Evolutionary conservation across 2,888 invertebrate species (phyloP).

Genomic region (Cheilosia variabilis): DNA sequence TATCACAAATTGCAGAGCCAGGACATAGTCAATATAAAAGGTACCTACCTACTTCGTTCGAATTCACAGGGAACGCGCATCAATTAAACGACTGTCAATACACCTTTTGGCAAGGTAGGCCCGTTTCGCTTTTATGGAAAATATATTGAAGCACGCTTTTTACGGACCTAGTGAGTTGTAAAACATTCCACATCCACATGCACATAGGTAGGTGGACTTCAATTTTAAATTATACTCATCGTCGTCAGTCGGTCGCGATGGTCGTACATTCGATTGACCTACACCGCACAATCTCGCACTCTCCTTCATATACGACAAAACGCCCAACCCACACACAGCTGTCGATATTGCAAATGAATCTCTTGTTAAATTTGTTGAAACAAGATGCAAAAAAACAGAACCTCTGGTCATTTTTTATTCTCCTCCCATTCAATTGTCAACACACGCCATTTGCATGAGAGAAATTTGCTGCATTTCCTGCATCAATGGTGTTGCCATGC

Average conservation of each 20-base stretch:
- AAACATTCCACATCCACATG: slow-evolving; percentile 13
- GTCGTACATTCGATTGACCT: not conserved
- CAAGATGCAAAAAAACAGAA: slow-evolving; percentile 46
- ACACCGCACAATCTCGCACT: not conserved
- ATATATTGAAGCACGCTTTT: slow-evolving; percentile 48
- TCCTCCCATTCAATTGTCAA: slow-evolving; percentile 60
- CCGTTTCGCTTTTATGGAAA: slow-evolving; percentile 35
- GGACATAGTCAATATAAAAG: slow-evolving; percentile 33
- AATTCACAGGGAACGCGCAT: slow-evolving; percentile 25
- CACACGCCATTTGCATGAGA: slow-evolving; percentile 39
- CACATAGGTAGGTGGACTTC: slow-evolving; percentile 2
- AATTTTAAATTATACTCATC: slow-evolving; percentile 47
- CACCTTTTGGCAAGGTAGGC: slow-evolving; percentile 55
- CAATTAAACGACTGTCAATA: slow-evolving; percentile 62
- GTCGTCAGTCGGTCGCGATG: not conserved
- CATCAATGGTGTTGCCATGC: slow-evolving; percentile 24
- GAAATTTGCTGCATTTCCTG: slow-evolving; percentile 46
- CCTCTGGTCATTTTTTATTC: slow-evolving; percentile 23
- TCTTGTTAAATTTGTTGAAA: slow-evolving; percentile 64
- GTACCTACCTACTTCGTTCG: not conserved
- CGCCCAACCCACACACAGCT: not conserved
- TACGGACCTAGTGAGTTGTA: slow-evolving; percentile 21
- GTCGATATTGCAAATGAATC: slow-evolving; percentile 37
- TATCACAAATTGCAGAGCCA: slow-evolving; percentile 58
- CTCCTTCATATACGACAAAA: not conserved